Evolutionary conservation across 2,888 invertebrate species (phyloP).

Genomic region (Phoronis australis): DNA sequence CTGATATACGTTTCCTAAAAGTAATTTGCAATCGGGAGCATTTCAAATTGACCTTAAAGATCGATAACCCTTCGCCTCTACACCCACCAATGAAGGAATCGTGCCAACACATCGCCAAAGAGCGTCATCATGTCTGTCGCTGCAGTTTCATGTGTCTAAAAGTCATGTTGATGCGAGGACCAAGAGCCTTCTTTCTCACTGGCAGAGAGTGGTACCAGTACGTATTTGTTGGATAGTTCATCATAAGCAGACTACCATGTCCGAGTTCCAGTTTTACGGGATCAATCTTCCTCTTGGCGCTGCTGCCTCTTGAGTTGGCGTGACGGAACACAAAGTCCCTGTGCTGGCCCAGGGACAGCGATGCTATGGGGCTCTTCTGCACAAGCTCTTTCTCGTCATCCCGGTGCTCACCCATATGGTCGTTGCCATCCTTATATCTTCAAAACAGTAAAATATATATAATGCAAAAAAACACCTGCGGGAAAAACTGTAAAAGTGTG

Average conservation of each 20-base stretch:
- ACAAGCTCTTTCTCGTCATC: constrained; percentile 68
- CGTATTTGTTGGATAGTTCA: constrained; percentile 68
- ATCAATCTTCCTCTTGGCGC: constrained; percentile 44
- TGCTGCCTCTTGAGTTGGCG: constrained; percentile 39
- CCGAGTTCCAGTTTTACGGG: constrained; percentile 59
- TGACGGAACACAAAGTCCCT: constrained; percentile 66
- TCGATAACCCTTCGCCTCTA: no score
- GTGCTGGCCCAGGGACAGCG: constrained; percentile 64
- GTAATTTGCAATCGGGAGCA: no score
- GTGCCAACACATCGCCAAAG: no score
- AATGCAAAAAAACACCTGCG: no score
- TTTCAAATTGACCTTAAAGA: no score
- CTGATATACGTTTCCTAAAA: no score
- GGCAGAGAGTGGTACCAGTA: constrained; percentile 70
- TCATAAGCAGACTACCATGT: constrained; percentile 65
- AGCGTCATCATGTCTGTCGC: no score
- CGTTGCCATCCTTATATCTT: constrained; percentile 65
- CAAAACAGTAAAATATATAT: constrained; percentile 5
- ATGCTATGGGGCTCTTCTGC: constrained; percentile 62
- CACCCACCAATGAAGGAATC: no score
- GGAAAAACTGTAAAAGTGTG: no score
- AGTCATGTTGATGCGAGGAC: constrained; percentile 64
- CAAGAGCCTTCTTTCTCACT: constrained; percentile 57
- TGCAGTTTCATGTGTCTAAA: constrained; percentile 58
- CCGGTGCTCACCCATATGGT: constrained; percentile 68